Conservation (phyloP, 2,888 invertebrate genomes). For the Mamestra brassicae region DNA sequence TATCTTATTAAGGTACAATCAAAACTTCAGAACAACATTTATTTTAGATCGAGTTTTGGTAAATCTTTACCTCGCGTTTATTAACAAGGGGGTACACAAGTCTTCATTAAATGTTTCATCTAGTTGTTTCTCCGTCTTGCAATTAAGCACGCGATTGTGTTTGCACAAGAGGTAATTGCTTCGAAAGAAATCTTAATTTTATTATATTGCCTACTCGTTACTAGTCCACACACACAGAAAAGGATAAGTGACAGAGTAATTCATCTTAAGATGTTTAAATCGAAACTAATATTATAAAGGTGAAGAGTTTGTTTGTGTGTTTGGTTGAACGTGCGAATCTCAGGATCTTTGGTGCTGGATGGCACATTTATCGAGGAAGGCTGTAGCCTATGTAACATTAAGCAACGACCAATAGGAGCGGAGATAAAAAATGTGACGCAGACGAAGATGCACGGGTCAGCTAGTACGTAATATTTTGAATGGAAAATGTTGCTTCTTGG, state of each 20-base stretch:
- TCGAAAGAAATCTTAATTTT: conserved; percentile 20
- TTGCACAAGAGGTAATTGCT: conserved; percentile 22
- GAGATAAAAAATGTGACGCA: too few relatives aligned
- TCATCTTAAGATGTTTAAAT: not conserved
- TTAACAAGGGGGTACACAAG: not conserved
- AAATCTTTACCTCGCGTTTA: not conserved
- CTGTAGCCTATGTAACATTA: too few relatives aligned
- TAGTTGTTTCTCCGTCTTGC: not conserved
- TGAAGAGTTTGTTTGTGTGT: too few relatives aligned
- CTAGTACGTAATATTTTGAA: not conserved
- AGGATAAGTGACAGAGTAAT: not conserved
- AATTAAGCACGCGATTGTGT: conserved; percentile 35
- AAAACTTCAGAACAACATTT: not conserved
- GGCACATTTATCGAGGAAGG: too few relatives aligned
- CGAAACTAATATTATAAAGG: too few relatives aligned
- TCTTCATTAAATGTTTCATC: conserved; percentile 13
- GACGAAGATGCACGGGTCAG: too few relatives aligned
- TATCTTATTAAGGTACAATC: not conserved
- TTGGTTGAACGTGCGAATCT: too few relatives aligned
- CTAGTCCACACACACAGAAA: not conserved
- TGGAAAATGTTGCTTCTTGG: not conserved
- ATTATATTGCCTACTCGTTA: not conserved
- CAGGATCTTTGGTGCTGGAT: too few relatives aligned
- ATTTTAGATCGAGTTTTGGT: not conserved
- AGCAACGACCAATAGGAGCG: too few relatives aligned